Base-by-base conservation (phyloP, 2,888 invertebrate genomes). In the Pteria penguin region DNA sequence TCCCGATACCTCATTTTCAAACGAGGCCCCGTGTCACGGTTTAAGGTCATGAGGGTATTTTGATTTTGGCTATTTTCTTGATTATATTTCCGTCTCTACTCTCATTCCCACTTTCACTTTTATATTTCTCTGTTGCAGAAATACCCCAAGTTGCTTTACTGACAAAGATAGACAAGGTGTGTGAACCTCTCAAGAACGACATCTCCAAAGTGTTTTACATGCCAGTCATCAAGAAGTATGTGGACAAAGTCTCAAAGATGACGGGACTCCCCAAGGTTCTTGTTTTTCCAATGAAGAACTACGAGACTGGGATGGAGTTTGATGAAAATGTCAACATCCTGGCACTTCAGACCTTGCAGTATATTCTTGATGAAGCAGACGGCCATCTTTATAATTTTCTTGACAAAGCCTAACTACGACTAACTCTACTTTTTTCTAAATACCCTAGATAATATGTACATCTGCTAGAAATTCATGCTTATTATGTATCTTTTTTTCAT, bases 161-260 rank as follows among this genome's bases (percentile, higher is more conserved):
- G 18, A 86, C 85, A 8, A 83, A 86, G 67, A 74, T 86, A 2
- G 84, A 86, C 72, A 75, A 79, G 32, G 72, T 82, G 0, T 83
- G 82, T 57, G 55, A 68, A 11, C 57, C 62, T 24, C 77, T 83
- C 31, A 74, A 78, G 11, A 73, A 75, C 18, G 73, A 83, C 66
- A 52, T 77, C 0, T 76, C 82, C n/a, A 55, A 68, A 18, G 69
- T 78, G 3, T 82, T 81, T 62, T 65, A 68, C 24, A 81, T 79
- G 57, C 57, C 72, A 4, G 66, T 65, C 3, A 68, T 82, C 18
- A 29, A 66, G 4, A 72, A 80, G 4, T 36, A 65, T 2, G 84
- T 84, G 8, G 80, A 82, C 57, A 78, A 75, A 66, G 80, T 78
- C 22, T 72, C 84, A 0, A 66, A 75, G 29, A 31, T 82, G 14